Conservation (phyloP, 2,797 vertebrate species). For the Dermochelys coriacea region DNA sequence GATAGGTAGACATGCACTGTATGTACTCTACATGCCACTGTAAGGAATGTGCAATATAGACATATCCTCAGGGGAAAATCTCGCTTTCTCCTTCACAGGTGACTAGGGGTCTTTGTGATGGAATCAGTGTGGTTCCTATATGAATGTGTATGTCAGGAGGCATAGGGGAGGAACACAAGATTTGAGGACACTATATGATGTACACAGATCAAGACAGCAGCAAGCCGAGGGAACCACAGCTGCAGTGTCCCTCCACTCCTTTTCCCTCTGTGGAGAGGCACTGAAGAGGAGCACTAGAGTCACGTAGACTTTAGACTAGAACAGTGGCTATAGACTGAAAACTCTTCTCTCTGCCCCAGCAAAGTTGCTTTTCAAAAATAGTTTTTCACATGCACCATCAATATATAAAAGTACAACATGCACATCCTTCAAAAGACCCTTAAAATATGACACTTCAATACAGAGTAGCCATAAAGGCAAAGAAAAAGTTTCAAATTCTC, state of each 20-base stretch:
- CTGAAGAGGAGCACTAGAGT: background rate
- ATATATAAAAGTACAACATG: background rate
- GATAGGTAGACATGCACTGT: background rate
- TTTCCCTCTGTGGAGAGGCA: background rate
- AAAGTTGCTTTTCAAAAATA: background rate
- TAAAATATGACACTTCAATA: background rate
- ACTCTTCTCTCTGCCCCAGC: background rate
- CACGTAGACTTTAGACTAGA: background rate
- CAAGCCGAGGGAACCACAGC: background rate
- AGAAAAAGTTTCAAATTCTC: background rate
- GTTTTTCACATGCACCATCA: background rate
- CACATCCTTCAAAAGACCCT: background rate
- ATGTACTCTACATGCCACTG: background rate
- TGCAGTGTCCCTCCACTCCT: background rate
- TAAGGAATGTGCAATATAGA: background rate
- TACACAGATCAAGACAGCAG: background rate
- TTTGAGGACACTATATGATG: background rate
- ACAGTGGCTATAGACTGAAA: background rate
- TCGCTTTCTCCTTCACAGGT: background rate
- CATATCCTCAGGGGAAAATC: background rate
- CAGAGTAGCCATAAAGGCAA: background rate
- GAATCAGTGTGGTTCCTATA: background rate
- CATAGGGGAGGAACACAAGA: background rate
- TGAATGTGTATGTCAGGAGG: background rate
- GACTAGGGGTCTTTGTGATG: fast-evolving